Evolutionary conservation across 2,888 invertebrate genomes (phyloP), one percentile per base, ranked within the genome.

Genomic region (Cistogaster globosa): DNA sequence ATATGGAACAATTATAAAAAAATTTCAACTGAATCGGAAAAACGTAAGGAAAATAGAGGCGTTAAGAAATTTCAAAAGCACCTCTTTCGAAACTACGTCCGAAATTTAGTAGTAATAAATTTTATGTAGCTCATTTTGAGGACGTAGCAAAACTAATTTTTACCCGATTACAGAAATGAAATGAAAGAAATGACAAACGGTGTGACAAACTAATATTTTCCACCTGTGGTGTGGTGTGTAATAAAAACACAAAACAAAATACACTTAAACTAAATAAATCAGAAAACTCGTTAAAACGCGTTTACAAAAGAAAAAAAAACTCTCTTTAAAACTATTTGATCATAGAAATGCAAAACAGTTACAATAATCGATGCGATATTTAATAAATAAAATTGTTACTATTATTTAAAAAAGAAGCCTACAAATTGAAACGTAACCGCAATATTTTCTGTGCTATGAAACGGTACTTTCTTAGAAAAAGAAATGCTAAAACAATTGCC

Each of bases 331-430:
- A 48, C 38, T 38, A 5, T 53, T 62, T 32, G 45, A 45, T 14
- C 78, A 63, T 68, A 62, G 55, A 62, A 71, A 81, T 81, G 67
- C 74, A 81, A 75, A 67, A 75, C 74, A 75, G 68, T 74, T 75
- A 74, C 53, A 60, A 72, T 51, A 26, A 57, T 58, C 51, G 58
- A 20, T 42, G 57, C n/a, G 26, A 16, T 18, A 62, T 60, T 48
- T 20, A 9, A 62, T 12, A 42, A 32, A 32, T 5, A 32, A 32
- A 38, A 18, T 67, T 67, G 58, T 14, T 22, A n/a, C 20, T 67
- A 32, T 14, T 77, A 36, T 18, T 36, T 26, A 14, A 63, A 69
- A 53, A 79, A 26, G 2, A 26, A 38, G 48, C 58, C 74, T 55
- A 74, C 74, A n/a, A 20, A 8, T 48, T 65, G 57, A 22, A 58